These are phyloP conservation scores for Daubentonia madagascariensis DNA, from an alignment of 2,113 vertebrate genomes.

Conservation along the genomic window DNA sequence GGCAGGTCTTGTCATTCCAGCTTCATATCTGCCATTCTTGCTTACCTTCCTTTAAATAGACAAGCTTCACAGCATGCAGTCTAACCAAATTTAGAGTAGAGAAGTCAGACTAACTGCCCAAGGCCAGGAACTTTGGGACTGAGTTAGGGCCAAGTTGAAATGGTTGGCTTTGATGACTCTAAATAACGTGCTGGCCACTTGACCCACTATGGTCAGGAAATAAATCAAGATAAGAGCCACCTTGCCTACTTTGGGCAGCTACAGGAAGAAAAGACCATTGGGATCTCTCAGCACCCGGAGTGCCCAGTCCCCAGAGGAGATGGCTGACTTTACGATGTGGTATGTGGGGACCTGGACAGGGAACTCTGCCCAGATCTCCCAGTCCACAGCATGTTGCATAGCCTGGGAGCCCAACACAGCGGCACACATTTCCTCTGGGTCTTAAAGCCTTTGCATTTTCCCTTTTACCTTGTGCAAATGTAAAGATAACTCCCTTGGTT, in stretches of 20 bases:
- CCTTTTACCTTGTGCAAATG: not conserved
- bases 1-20: not conserved
- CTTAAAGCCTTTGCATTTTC: not conserved
- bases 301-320: not conserved
- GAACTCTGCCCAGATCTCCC: not conserved
- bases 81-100: not conserved
- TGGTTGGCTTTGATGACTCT: not conserved
- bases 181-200: not conserved
- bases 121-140: not conserved
- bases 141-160: not conserved
- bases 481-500: not conserved
- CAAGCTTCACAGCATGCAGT: not conserved
- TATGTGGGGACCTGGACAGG: not conserved
- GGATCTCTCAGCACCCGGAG: not conserved
- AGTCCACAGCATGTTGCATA: not conserved
- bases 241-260: not conserved
- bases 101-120: not conserved
- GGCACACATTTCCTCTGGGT: not conserved
- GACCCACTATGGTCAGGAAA: not conserved
- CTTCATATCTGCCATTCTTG: not conserved
- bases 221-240: not conserved
- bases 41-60: not conserved
- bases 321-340: not conserved
- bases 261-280: not conserved
- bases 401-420: not conserved